Evolutionary conservation across 2,888 invertebrate species (phyloP), one percentile per base, ranked within the genome.

Genomic region (Mylabris sibirica): DNA sequence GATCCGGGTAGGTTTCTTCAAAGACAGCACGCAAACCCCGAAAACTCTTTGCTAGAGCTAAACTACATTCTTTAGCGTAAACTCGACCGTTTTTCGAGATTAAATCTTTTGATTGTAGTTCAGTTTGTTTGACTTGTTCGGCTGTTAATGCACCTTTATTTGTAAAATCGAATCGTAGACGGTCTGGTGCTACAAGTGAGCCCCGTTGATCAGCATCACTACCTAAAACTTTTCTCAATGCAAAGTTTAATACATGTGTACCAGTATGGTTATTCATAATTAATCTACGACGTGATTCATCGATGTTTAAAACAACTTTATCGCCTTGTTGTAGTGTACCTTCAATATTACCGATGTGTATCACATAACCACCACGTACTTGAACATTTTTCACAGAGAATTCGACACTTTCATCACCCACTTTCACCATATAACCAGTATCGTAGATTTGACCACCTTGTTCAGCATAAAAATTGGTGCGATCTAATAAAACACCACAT

Each of bases 181-280:
- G 91, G 83, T 99, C 99, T 0, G 99, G 98, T 78, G 98, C 97
- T 0, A 99, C 99, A 41, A 99, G 88, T 0, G 99, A 99, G 35
- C 99, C 99, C 80, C 94, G 92, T 85, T 99, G 99, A 84, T 99
- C 98, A 12, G 97, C 93, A 77, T 96, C 96, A 74, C 92, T 91
- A 12, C 96, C 94, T 53, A 99, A 88, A 26, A 98, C 96, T 83
- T 92, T 92, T 68, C 98, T 89, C 68, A 99, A 87, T 24, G 96
- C 97, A 86, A 93, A 97, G 87, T 99, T 99, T 14, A 99, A 88
- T 57, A 98, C 91, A 85, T 99, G 99, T 0, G 99, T 99, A 24
- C 97, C 98, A 57, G 99, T 95, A 86, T 99, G 98, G 86, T 99
- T 99, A 83, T 95, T 97, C 99, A 99, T 99, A n/a, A 99, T 90